Conservation (phyloP, 2,797 vertebrate genomes). For the Corythornis leucogaster region DNA sequence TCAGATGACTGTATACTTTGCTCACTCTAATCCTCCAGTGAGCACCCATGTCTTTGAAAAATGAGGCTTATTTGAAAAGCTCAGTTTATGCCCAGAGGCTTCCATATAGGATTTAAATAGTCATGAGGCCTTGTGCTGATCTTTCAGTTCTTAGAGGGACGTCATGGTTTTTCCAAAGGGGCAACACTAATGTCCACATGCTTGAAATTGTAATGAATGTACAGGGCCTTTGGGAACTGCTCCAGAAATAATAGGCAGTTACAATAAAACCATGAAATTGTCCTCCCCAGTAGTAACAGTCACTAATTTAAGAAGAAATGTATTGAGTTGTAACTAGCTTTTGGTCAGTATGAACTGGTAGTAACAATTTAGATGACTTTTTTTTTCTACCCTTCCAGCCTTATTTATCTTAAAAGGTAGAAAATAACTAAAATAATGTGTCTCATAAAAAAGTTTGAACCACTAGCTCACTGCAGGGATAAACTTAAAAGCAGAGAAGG, state of each 20-base stretch:
- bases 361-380: background rate
- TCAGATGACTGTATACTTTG: fast-evolving
- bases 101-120: background rate
- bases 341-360: background rate
- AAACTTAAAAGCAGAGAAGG: background rate
- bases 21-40: background rate
- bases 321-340: background rate
- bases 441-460: background rate
- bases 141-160: background rate
- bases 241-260: background rate
- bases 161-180: background rate
- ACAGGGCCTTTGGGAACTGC: background rate
- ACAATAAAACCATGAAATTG: background rate
- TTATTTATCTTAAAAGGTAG: background rate
- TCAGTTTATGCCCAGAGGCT: background rate
- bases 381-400: background rate
- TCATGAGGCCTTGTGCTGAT: background rate
- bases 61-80: background rate
- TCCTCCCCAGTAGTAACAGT: background rate
- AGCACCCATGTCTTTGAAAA: background rate
- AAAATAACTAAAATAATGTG: background rate
- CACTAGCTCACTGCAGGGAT: background rate
- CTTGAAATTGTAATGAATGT: background rate
- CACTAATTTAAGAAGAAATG: background rate
- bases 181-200: background rate